Percentiles rank a stretch among this genome's conserved stretches.
Evolutionary conservation across 2,113 vertebrate genomes (phyloP).

Genomic region (Xenopus laevis): DNA sequence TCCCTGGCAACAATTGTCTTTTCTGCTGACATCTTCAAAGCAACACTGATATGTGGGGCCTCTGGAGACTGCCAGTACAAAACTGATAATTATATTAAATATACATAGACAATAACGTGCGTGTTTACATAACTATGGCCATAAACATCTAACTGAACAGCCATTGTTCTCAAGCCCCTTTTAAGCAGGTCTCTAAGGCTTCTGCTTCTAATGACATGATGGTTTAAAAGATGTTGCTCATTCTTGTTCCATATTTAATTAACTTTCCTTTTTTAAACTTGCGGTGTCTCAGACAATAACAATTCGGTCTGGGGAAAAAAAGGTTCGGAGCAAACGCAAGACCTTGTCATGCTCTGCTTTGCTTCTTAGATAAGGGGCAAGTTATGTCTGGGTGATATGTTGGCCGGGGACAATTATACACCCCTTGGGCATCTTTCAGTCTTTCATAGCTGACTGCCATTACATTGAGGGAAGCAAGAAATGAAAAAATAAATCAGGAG

Average conservation of each 20-base stretch:
- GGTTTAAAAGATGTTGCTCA: constrained; percentile 97
- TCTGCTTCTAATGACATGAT: constrained; percentile 98
- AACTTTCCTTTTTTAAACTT: constrained; percentile 98
- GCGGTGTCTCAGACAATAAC: constrained; percentile 88
- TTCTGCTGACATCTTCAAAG: constrained; percentile 97
- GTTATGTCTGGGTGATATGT: constrained; percentile 46
- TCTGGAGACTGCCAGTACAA: constrained; percentile 84
- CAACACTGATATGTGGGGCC: constrained; percentile 84
- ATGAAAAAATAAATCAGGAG: constrained; percentile 2
- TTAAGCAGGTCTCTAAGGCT: constrained; percentile 93
- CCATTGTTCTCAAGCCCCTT: constrained; percentile 96
- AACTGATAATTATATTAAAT: constrained; percentile 99
- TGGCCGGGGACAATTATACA: constrained; percentile 51
- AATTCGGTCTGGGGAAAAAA: constrained; percentile 78
- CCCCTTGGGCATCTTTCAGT: constrained; percentile 56
- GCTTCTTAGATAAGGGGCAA: constrained; percentile 72
- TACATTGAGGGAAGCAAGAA: constrained; percentile 3
- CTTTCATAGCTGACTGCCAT: constrained; percentile 52
- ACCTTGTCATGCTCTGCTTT: constrained; percentile 89
- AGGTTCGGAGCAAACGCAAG: constrained; percentile 78
- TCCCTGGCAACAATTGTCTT: constrained; percentile 76
- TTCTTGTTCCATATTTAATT: constrained; percentile 99
- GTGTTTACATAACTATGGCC: constrained; percentile 98
- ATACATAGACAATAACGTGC: constrained; percentile 98
- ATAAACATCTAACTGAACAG: constrained; percentile 98